A percentile compares a stretch with the other conserved stretches of the same genome.
phyloP scores from a whole-genome alignment of 92 coral and sea anemone genomes.

The Parazoanthus darwini region DNA sequence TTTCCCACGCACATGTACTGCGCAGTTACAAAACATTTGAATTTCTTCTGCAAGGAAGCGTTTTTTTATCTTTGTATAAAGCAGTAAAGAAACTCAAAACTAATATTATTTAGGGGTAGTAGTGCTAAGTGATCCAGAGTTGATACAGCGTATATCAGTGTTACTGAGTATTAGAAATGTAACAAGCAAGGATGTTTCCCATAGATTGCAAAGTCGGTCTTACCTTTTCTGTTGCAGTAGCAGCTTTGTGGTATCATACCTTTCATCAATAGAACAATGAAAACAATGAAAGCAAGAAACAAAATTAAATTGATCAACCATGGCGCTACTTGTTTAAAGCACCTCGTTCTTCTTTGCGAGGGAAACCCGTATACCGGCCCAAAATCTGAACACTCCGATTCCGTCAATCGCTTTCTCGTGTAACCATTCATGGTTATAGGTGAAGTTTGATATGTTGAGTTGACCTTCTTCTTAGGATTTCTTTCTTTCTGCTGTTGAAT shows the following conservation, averaged over 20 bases:
- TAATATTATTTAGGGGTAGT: too few relatives aligned
- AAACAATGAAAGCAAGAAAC: neutral
- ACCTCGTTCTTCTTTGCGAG: neutral
- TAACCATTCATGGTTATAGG: constrained; percentile 2
- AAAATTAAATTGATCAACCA: constrained; percentile 3
- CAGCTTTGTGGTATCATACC: constrained; percentile 1
- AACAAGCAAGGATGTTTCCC: neutral
- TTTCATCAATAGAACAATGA: neutral
- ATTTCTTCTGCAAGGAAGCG: too few relatives aligned
- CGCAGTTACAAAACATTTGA: too few relatives aligned
- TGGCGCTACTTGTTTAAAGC: neutral
- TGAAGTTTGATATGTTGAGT: neutral
- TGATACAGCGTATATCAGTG: too few relatives aligned
- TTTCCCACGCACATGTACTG: too few relatives aligned
- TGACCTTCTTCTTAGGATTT: constrained; percentile 10
- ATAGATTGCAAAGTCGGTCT: neutral
- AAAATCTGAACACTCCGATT: constrained; percentile 26
- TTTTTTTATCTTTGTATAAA: too few relatives aligned
- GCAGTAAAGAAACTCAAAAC: too few relatives aligned
- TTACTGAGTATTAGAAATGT: too few relatives aligned
- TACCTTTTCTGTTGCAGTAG: neutral
- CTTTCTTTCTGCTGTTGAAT: constrained; percentile 12
- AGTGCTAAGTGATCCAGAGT: too few relatives aligned
- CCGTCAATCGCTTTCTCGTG: constrained; percentile 6
- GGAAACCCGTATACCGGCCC: neutral